Evolutionary conservation across 1,140 invertebrate species (phyloP), one percentile per base, ranked within the genome.

Genomic region (Papilio polytes): DNA sequence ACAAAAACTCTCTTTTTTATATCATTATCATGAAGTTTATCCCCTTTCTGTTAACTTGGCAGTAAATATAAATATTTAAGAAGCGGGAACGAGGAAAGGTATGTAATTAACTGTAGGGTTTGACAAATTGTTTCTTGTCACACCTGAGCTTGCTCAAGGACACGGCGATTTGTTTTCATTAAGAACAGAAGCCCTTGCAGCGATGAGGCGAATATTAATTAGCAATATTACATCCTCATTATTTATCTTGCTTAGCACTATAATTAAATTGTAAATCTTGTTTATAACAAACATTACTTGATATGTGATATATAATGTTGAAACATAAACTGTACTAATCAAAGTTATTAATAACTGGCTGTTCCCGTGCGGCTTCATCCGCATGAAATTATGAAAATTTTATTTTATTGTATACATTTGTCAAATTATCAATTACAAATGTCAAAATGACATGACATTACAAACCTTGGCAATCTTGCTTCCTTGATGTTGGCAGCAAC

Each of bases 81-180:
- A 20, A 59, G 56, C 46, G n/a, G 20, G 22, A 63, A 63, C 26
- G 31, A 31, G 22, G 26, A 70, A 31, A 70, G 63, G 4, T 26
- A 26, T 70, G 31, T 70, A 70, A 70, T 70, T 70, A 70, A 70
- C 26, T 70, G 63, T 36, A 31, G 63, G 8, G 26, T 70, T 70
- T 70, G 63, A 70, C 63, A 70, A 70, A 70, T 70, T 70, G 63
- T 70, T 31, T 70, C 63, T 12, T 15, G 63, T 20, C 26, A 70
- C 63, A 70, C 63, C 63, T 70, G 63, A 31, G 63, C 26, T 41
- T 31, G 13, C 26, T 70, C 63, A 70, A 70, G 63, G 63, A 70
- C 63, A 15, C 12, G 63, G 22, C 63, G 63, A 70, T 70, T 70
- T 70, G 63, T 70, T 31, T 70, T 70, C 63, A 70, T 70, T 70